phyloP scores from a whole-genome alignment of 2,888 invertebrate genomes.

The Alloplasta piceator region DNA sequence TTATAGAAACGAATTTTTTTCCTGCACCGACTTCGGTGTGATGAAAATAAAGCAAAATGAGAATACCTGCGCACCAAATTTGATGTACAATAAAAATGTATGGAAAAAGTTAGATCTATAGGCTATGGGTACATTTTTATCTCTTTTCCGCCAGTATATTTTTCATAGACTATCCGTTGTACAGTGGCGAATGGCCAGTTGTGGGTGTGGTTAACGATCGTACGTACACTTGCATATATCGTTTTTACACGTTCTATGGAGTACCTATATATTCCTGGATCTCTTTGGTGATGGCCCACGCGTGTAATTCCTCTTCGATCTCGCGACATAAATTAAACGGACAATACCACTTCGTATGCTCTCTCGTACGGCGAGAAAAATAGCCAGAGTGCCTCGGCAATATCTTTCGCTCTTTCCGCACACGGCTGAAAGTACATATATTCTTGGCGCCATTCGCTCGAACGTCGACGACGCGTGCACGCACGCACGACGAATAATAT shows the following conservation, averaged over 20 bases:
- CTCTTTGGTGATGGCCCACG: conserved; percentile 44
- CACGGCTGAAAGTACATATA: conserved; percentile 47
- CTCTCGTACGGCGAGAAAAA: neutral
- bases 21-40: too few species aligned
- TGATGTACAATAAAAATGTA: too few species aligned
- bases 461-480: conserved; percentile 22
- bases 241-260: neutral
- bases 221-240: neutral
- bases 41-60: too few species aligned
- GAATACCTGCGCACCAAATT: too few species aligned
- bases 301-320: conserved; percentile 49
- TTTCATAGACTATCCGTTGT: neutral
- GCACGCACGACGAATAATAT: conserved; percentile 41
- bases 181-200: neutral
- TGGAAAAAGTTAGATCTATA: too few species aligned
- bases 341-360: conserved; percentile 28
- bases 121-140: neutral
- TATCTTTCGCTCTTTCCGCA: conserved; percentile 39
- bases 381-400: neutral
- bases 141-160: neutral
- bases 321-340: conserved; percentile 43
- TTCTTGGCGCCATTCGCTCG: conserved; percentile 48
- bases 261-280: conserved; percentile 3
- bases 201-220: conserved; percentile 8
- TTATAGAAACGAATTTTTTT: too few species aligned